Percentiles rank a stretch among this genome's conserved stretches.
These are phyloP conservation scores for Ranitomeya variabilis DNA, from an alignment of 2,113 vertebrate genomes.

Conservation along the genomic window DNA sequence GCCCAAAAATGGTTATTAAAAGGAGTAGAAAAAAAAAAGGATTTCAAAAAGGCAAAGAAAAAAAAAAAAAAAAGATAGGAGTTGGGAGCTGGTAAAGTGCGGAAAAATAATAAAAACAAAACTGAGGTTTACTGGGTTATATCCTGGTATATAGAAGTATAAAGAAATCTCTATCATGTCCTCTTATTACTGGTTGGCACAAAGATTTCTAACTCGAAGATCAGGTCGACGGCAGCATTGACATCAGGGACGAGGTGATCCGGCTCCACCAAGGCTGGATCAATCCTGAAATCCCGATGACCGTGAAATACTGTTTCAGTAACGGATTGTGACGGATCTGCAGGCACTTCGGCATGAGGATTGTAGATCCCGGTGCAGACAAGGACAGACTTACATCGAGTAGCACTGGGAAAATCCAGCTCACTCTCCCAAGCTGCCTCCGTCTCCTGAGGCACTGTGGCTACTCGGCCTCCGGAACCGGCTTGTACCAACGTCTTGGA, in stretches of 20 bases:
- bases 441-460: conserved; percentile 66
- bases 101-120: neutral
- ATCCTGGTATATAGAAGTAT: conserved; percentile 17
- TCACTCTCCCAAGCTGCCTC: conserved; percentile 74
- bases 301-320: conserved; percentile 73
- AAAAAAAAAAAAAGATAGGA: neutral
- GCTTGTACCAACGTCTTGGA: conserved; percentile 65
- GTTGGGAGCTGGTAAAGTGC: conserved; percentile 4
- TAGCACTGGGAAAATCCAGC: conserved; percentile 69
- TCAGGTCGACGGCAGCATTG: conserved; percentile 81
- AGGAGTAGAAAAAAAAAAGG: neutral
- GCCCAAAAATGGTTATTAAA: too few species aligned
- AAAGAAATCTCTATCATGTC: conserved; percentile 21
- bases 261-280: conserved; percentile 76
- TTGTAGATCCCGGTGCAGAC: conserved; percentile 87
- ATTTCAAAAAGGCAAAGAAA: neutral
- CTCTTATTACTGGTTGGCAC: neutral
- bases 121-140: conserved; percentile 33
- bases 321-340: conserved; percentile 60
- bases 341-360: conserved; percentile 64
- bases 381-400: conserved; percentile 80
- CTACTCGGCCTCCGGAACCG: conserved; percentile 59
- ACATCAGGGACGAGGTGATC: conserved; percentile 78
- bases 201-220: conserved; percentile 82
- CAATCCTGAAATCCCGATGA: conserved; percentile 80